Evolutionary conservation across 1,140 invertebrate species (phyloP), one percentile per base, ranked within the genome.

Genomic region (Aphaenogaster floridana): DNA sequence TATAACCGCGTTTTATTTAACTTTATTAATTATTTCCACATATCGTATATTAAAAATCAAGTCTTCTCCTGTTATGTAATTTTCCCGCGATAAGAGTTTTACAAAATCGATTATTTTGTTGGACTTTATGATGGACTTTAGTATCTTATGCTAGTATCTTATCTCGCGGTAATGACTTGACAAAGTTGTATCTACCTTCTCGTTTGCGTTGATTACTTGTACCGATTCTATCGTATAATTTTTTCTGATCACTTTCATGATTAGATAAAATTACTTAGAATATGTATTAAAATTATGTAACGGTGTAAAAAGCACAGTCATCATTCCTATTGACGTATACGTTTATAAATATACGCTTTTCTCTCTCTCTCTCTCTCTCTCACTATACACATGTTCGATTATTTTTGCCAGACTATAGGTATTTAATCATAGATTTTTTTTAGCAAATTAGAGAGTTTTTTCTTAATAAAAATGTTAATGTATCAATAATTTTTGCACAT

Each of bases 21-120:
- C 48, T 81, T 81, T 71, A 71, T 59, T 48, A 71, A 81, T 69
- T 57, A 71, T 54, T 13, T 81, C 17, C 6, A 21, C 15, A 6
- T 54, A 21, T 17, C 1, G 9, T 66, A 21, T 61, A 64, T 64
- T 69, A 48, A 69, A 42, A 69, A 13, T 54, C 36, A 13, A 39
- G 6, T 57, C 7, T 42, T 39, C 4, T 28, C n/a, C 8, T 21
- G n/a, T 76, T 42, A 42, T 52, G 5, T 0, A 39, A 57, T 57
- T 76, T 76, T 36, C 5, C 17, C 9, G 21, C 6, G 7, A 45
- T 28, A 28, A 36, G 57, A 45, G 2, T 36, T 21, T 69, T 45
- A 45, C 1, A 9, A n/a, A 13, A 50, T 28, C 6, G 2, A 21
- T 50, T 69, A 69, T 69, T 69, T 48, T 17, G 3, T 2, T 1